Evolutionary conservation across 1,140 invertebrate species (phyloP), one percentile per base, ranked within the genome.

Genomic region (Zophobas atratus): DNA sequence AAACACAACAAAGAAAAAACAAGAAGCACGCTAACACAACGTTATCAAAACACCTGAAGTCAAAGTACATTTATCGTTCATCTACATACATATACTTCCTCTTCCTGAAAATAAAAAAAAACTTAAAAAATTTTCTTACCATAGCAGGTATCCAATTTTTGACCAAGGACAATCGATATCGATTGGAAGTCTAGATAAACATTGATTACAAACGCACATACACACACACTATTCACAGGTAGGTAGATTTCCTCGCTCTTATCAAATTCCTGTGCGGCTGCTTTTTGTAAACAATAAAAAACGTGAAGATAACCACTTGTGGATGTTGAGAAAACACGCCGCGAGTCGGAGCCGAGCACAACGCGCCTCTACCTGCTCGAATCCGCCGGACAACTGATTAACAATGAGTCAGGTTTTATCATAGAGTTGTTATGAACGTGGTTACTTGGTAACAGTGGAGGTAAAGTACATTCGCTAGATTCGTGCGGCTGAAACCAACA

Each of bases 351-450:
- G 43, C 20, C 60, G 20, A 43, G 60, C 60, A 67, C 39, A 63
- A 32, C 2, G 32, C 60, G 20, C 41, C 38, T 67, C 20, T 77
- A 77, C 75, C 75, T 77, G 67, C 38, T 33, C 75, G 63, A 53
- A 67, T 77, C 75, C 49, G 53, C 57, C 70, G 63, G 70, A 77
- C 75, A 70, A 77, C 75, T 77, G 75, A 77, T 77, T 71, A 76
- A 76, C 49, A 55, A 77, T 77, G 75, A 77, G 75, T 77, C 75
- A 77, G 75, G 75, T 77, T 75, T 77, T 77, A 70, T 77, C 63
- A 77, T 77, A 77, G 56, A 67, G 60, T 67, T 67, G 60, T 77
- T 67, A 55, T 46, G 35, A 53, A 53, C 56, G 51, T 41, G 63
- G 70, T 71, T 77, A 70, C 70, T 77, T 77, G 75, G 67, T 77